Base-by-base conservation (phyloP, 2,888 invertebrate genomes). In the Hybos culiciformis region DNA sequence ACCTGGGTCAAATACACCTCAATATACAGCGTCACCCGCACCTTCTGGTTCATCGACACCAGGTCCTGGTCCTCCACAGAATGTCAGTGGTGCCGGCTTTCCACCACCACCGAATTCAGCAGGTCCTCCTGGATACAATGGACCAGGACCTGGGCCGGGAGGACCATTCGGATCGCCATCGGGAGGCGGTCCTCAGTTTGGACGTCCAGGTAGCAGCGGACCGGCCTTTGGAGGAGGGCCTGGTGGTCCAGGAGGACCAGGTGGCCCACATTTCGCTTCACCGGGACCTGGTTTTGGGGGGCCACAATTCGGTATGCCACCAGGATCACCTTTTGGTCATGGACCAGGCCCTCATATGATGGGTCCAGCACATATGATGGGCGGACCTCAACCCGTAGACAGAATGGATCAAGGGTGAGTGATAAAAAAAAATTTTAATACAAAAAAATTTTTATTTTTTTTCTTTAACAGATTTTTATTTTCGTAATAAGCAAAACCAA, bases 1-100 rank as follows among this genome's bases (percentile, higher is more conserved):
- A 60, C 83, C 75, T 56, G 85, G 74, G 58, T 83, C 77, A 59
- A 83, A 72, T 63, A 86, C 75, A 59, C 86, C 80, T 56, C 86
- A 80, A 70, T 87, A 85, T 66, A 84, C 84, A 56, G 84, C 86
- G 58, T 86, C 86, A 50, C 88, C 88, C 56, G 83, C 79, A 58
- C 86, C 83, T 53, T 86, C 75, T 57, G 86, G 78, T 57, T 75
- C 81, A 39, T 86, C 86, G 53, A 85, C 87, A 32, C 86, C 87
- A 8, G 86, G 84, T 47, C 83, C 81, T 18, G 75, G 73, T 42
- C 76, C 77, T 45, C 75, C 78, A 41, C 74, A 73, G 55, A 68
- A 63, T 57, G 70, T 71, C 46, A 68, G 67, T 42, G 67, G 68
- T 47, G 70, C 69, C 47, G 72, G 68, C 49, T 74, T 71, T 56